phyloP scores from a whole-genome alignment of 2,797 vertebrate species.

The Podarcis lilfordi region DNA sequence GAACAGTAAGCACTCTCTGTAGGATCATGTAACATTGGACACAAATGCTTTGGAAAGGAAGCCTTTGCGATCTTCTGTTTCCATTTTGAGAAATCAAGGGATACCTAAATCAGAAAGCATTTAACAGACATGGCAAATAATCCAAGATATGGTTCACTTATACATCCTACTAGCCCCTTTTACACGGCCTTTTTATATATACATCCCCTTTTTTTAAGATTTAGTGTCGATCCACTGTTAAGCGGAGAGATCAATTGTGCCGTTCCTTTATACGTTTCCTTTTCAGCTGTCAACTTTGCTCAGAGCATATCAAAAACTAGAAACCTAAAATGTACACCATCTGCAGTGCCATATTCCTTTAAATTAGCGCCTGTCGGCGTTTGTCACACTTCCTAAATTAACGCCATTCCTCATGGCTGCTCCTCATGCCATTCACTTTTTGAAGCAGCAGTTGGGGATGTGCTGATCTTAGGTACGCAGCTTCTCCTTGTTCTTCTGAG shows the following conservation, averaged over 20 bases:
- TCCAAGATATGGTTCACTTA: neutral
- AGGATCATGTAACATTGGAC: neutral
- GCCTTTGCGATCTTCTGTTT: neutral
- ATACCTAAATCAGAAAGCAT: neutral
- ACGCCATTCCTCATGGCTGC: neutral
- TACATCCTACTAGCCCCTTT: slow-evolving; percentile 8
- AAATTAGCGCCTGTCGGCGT: slow-evolving; percentile 20
- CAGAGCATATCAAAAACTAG: slow-evolving; percentile 7
- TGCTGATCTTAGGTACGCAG: neutral
- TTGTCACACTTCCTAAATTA: slow-evolving; percentile 33
- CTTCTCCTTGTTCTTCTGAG: neutral
- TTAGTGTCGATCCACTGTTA: neutral
- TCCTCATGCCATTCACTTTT: neutral
- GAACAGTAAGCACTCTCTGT: neutral
- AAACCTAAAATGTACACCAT: slow-evolving; percentile 16
- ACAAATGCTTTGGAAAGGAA: neutral
- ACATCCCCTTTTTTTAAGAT: neutral
- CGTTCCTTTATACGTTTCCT: neutral
- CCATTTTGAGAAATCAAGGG: neutral
- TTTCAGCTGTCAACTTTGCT: slow-evolving; percentile 22
- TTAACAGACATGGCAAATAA: neutral
- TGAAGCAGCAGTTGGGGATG: neutral
- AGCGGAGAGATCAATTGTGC: neutral
- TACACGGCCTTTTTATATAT: neutral
- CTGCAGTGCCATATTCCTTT: slow-evolving; percentile 29